These are phyloP conservation scores for Oryzias sinensis DNA, from an alignment of 2,797 vertebrate genomes.

Conservation along the genomic window DNA sequence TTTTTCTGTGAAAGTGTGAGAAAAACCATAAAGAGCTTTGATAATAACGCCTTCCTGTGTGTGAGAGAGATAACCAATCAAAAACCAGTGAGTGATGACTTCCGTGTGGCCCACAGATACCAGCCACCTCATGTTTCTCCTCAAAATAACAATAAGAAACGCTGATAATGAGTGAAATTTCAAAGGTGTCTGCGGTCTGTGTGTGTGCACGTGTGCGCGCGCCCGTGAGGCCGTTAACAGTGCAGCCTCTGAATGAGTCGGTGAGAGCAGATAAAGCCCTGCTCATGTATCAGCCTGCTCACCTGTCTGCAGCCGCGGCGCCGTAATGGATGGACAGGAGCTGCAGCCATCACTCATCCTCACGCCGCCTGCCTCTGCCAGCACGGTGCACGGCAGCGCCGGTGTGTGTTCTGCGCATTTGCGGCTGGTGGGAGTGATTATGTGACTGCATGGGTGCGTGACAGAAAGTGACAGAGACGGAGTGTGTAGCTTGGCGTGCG, in stretches of 20 bases:
- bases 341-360: conserved; percentile 69
- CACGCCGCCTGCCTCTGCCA: conserved; percentile 41
- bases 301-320: conserved; percentile 67
- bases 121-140: conserved; percentile 41
- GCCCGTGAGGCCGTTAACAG: conserved; percentile 34
- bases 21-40: conserved; percentile 9
- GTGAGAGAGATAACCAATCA: conserved; percentile 41
- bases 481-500: conserved; percentile 39
- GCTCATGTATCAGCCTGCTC: conserved; percentile 77
- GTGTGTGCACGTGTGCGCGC: conserved; percentile 13
- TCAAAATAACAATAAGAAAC: conserved; percentile 26
- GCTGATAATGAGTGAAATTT: conserved; percentile 46
- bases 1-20: too few relatives aligned
- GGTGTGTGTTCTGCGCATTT: conserved; percentile 36
- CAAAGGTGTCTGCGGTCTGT: conserved; percentile 30
- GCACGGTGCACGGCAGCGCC: neutral
- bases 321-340: conserved; percentile 69
- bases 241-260: conserved; percentile 59
- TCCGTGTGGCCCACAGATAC: conserved; percentile 43
- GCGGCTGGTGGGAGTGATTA: conserved; percentile 55
- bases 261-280: conserved; percentile 71
- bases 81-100: conserved; percentile 38
- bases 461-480: conserved; percentile 63
- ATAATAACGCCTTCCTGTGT: conserved; percentile 37
- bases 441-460: conserved; percentile 63